Conservation (phyloP, 2,888 invertebrate genomes). For the Heliconius charithonia region DNA sequence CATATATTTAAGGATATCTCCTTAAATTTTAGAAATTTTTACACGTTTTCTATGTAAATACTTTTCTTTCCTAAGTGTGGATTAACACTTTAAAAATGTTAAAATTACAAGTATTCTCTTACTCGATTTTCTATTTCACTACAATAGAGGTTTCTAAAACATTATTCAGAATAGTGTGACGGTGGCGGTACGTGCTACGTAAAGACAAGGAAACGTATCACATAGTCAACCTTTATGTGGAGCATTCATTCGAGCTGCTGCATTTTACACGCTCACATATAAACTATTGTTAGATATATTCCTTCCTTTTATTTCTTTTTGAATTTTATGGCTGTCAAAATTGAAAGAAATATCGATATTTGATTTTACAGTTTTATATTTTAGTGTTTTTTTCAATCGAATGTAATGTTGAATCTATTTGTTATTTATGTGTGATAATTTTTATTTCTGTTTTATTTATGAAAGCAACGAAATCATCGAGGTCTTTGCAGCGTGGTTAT, state of each 20-base stretch:
- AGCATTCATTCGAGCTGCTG: conserved; percentile 69
- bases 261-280: conserved; percentile 64
- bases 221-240: conserved; percentile 67
- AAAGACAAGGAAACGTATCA: conserved; percentile 72
- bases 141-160: conserved; percentile 18
- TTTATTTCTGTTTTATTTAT: too few species aligned
- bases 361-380: neutral
- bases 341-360: neutral
- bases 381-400: neutral
- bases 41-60: too few species aligned
- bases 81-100: too few species aligned
- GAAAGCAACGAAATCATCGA: too few species aligned
- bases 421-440: too few species aligned
- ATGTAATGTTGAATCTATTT: too few species aligned
- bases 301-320: neutral
- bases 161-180: conserved; percentile 41
- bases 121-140: neutral
- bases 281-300: conserved; percentile 57
- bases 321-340: neutral
- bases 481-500: too few species aligned
- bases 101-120: neutral
- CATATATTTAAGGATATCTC: neutral
- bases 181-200: conserved; percentile 59
- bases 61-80: too few species aligned
- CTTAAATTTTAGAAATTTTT: too few species aligned